Evolutionary conservation across 2,888 invertebrate genomes (phyloP).

Genomic region (Didymodactylos carnosus): DNA sequence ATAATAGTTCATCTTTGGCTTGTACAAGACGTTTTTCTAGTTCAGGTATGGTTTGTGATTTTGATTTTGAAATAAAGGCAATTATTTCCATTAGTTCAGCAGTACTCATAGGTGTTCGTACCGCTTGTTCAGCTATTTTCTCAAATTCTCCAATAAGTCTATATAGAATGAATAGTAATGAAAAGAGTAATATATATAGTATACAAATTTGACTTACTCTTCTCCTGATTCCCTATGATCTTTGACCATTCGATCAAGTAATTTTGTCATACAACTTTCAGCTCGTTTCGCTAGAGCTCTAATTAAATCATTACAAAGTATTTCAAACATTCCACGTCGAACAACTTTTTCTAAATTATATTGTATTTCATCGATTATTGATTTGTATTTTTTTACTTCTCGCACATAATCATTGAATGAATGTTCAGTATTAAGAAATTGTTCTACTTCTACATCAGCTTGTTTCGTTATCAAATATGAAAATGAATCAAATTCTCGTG

Average conservation of each 20-base stretch:
- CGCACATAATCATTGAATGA: constrained; percentile 36
- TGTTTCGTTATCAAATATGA: constrained; percentile 34
- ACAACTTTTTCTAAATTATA: constrained; percentile 40
- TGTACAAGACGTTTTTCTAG: constrained; percentile 54
- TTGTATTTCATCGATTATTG: constrained; percentile 37
- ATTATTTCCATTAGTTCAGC: constrained; percentile 63
- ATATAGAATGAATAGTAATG: constrained; percentile 13
- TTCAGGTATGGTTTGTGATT: constrained; percentile 47
- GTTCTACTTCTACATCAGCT: constrained; percentile 45
- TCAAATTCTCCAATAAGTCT: constrained; percentile 68
- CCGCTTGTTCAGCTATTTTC: constrained; percentile 52
- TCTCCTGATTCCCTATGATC: constrained; percentile 61
- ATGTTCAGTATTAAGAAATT: constrained; percentile 46
- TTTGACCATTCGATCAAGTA: constrained; percentile 53
- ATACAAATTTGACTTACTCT: constrained; percentile 42
- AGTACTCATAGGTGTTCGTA: constrained; percentile 60
- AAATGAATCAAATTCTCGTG: constrained; percentile 48
- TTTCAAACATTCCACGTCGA: constrained; percentile 61
- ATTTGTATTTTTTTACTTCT: constrained; percentile 37
- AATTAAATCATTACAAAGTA: constrained; percentile 59
- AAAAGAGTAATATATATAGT: background rate
- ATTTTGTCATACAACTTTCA: constrained; percentile 46
- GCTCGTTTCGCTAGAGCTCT: constrained; percentile 49
- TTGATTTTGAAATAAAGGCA: constrained; percentile 53
- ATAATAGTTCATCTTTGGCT: constrained; percentile 43